phyloP scores from a whole-genome alignment of 2,113 vertebrate species.

The Pogona vitticeps region DNA sequence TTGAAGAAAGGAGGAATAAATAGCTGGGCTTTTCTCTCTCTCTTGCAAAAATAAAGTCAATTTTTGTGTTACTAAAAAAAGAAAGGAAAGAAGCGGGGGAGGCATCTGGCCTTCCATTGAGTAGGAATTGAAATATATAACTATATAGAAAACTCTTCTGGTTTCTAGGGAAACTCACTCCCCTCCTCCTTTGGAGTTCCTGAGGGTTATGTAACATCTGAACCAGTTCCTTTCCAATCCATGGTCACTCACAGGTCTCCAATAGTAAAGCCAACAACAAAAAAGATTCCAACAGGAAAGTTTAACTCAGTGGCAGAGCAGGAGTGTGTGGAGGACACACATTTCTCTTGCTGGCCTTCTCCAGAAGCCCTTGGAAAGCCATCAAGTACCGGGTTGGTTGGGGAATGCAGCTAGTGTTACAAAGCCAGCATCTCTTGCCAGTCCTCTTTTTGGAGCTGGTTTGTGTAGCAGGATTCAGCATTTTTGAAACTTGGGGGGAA shows the following conservation, averaged over 20 bases:
- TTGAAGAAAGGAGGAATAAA: conserved; percentile 68
- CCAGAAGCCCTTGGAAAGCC: conserved; percentile 75
- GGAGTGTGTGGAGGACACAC: conserved; percentile 67
- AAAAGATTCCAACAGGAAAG: conserved; percentile 73
- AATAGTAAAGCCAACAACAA: conserved; percentile 57
- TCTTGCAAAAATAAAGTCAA: conserved; percentile 72
- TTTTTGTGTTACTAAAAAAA: conserved; percentile 75
- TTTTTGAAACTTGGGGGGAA: conserved; percentile 69
- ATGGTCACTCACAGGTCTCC: conserved; percentile 51
- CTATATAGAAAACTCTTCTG: conserved; percentile 73
- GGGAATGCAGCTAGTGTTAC: conserved; percentile 73
- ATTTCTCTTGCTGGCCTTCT: conserved; percentile 70
- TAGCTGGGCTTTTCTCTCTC: conserved; percentile 50
- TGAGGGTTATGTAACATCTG: conserved; percentile 72
- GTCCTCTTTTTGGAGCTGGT: conserved; percentile 63
- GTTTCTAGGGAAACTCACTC: conserved; percentile 80
- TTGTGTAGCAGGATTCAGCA: conserved; percentile 76
- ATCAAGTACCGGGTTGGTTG: conserved; percentile 71
- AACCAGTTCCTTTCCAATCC: conserved; percentile 56
- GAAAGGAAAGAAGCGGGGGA: conserved; percentile 74
- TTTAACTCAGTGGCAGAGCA: conserved; percentile 72
- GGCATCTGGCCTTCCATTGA: conserved; percentile 73
- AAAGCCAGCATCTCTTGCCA: conserved; percentile 60
- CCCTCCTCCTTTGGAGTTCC: conserved; percentile 63
- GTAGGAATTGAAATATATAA: conserved; percentile 63